A percentile compares a stretch with the other conserved stretches of the same genome.
These are phyloP conservation scores for Protosalanx chinensis DNA, from an alignment of 2,797 vertebrate species.

Conservation along the genomic window DNA sequence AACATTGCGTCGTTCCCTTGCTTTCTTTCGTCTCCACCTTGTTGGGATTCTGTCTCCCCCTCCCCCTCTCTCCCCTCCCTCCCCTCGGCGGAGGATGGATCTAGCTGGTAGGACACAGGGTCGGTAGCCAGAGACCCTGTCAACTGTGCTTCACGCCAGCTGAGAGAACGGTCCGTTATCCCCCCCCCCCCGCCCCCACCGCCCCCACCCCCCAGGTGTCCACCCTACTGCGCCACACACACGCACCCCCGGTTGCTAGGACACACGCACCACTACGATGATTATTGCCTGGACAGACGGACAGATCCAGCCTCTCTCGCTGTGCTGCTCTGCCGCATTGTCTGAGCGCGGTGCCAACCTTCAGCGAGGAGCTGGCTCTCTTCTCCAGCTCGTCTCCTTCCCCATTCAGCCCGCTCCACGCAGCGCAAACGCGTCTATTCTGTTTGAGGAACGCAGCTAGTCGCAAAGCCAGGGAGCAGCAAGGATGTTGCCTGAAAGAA, in stretches of 20 bases:
- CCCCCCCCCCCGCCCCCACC: background rate
- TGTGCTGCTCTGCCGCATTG: background rate
- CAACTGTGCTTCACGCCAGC: constrained; percentile 13
- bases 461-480: constrained; percentile 42
- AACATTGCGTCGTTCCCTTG: background rate
- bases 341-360: constrained; percentile 15
- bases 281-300: background rate
- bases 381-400: constrained; percentile 18
- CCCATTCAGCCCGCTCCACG: constrained; percentile 23
- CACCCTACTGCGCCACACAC: background rate
- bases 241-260: background rate
- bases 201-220: background rate
- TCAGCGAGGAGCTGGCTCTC: constrained; percentile 20
- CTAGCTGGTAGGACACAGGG: background rate
- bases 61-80: background rate
- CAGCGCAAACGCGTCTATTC: constrained; percentile 26
- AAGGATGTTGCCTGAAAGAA: constrained; percentile 43
- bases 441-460: constrained; percentile 52
- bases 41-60: background rate
- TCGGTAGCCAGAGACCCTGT: constrained; percentile 3
- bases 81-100: background rate
- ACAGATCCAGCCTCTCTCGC: background rate
- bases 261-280: background rate
- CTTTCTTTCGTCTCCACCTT: background rate
- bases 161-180: constrained; percentile 4